phyloP scores from a whole-genome alignment of 1,140 invertebrate species.

The Globodera rostochiensis region DNA sequence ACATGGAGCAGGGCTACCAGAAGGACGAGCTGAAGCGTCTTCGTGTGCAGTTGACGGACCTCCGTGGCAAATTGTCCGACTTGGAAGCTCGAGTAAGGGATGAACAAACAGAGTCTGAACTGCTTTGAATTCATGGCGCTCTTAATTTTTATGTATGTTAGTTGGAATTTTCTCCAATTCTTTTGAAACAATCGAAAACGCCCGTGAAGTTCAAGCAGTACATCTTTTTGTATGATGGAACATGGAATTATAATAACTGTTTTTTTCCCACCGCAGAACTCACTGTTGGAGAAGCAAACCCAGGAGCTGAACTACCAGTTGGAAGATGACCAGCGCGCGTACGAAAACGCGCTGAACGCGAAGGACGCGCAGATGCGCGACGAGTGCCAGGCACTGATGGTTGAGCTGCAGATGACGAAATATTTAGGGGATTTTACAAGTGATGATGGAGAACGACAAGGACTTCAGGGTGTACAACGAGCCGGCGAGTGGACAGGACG shows the following conservation, averaged over 20 bases:
- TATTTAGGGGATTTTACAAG: not conserved
- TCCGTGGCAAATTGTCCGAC: slow-evolving; percentile 67
- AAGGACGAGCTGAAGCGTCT: slow-evolving; percentile 69
- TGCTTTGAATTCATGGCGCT: no score
- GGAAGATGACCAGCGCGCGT: slow-evolving; percentile 67
- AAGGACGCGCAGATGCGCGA: slow-evolving; percentile 65
- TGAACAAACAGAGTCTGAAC: no score
- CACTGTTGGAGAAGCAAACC: slow-evolving; percentile 68
- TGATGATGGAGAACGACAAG: not conserved
- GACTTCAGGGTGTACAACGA: not conserved
- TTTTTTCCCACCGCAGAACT: slow-evolving; percentile 61
- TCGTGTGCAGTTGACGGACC: slow-evolving; percentile 66
- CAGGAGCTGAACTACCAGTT: slow-evolving; percentile 68
- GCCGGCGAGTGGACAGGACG: not conserved
- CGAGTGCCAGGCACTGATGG: slow-evolving; percentile 67
- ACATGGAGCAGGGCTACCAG: slow-evolving; percentile 69
- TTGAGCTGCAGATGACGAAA: slow-evolving; percentile 67
- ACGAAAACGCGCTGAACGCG: slow-evolving; percentile 65
- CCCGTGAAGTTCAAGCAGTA: not conserved
- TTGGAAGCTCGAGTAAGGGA: slow-evolving; percentile 68
- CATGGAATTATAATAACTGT: not conserved
- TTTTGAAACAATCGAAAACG: not conserved
- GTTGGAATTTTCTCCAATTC: no score
- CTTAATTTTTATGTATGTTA: no score
- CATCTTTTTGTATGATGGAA: slow-evolving; percentile 1